Evolutionary conservation across 2,888 invertebrate genomes (phyloP).

Genomic region (Cataglyphis altisquamis): DNA sequence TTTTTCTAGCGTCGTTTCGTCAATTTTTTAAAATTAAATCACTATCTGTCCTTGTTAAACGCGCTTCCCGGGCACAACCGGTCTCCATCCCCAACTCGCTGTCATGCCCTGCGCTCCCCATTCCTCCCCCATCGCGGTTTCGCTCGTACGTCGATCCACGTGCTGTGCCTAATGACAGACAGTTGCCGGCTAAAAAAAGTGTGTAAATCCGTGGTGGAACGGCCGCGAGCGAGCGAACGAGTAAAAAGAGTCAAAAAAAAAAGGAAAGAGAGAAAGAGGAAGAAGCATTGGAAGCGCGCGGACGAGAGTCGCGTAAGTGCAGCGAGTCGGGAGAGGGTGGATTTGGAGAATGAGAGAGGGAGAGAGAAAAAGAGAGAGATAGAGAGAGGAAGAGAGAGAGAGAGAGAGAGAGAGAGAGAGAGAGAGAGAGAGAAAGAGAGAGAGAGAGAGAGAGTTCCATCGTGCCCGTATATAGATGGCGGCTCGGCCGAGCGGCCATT

Average conservation of each 20-base stretch:
- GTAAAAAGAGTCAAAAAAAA: constrained; percentile 50
- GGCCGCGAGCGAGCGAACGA: constrained; percentile 47
- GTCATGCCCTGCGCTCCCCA: constrained; percentile 49
- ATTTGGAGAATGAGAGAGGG: constrained; percentile 55
- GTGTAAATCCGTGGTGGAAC: constrained; percentile 81
- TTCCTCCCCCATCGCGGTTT: constrained; percentile 60
- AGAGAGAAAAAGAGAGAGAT: constrained; percentile 55
- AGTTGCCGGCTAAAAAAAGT: constrained; percentile 83
- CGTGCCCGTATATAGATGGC: constrained; percentile 73
- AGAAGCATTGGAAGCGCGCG: constrained; percentile 42
- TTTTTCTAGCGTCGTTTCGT: constrained; percentile 81
- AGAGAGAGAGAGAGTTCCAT: constrained; percentile 67
- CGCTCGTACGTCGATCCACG: constrained; percentile 72
- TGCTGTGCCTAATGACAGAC: constrained; percentile 86
- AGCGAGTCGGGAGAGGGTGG: constrained; percentile 47
- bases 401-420: constrained; percentile 59
- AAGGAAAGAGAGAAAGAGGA: constrained; percentile 33
- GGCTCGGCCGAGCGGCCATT: constrained; percentile 71
- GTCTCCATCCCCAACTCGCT: constrained; percentile 50
- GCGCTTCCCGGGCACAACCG: constrained; percentile 81
- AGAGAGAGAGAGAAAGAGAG: constrained; percentile 53
- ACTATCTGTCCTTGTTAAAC: constrained; percentile 86
- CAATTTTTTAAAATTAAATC: constrained; percentile 86
- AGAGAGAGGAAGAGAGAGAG: constrained; percentile 43
- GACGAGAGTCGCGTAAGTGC: constrained; percentile 60